Percentiles rank a stretch among this genome's conserved stretches.
Evolutionary conservation across 2,888 invertebrate genomes (phyloP).

Genomic region (Perithous albicinctus): DNA sequence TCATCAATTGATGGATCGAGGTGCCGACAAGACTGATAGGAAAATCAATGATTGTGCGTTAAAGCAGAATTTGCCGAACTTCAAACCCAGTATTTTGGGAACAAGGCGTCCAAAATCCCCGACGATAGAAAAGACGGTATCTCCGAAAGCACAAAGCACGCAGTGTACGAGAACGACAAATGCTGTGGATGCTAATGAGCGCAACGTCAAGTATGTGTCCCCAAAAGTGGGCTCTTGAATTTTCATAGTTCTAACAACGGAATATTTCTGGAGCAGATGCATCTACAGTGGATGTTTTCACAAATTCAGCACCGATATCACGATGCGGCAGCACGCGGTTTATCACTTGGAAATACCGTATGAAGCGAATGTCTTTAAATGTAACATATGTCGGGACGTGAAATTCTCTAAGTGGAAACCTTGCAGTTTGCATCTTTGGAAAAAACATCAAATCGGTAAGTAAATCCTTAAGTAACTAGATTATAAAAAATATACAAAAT

Average conservation of each 20-base stretch:
- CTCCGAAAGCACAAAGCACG: slow-evolving; percentile 20
- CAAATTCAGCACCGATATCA: slow-evolving; percentile 84
- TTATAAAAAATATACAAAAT: background rate
- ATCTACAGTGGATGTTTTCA: slow-evolving; percentile 86
- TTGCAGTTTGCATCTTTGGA: slow-evolving; percentile 90
- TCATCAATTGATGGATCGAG: slow-evolving; percentile 76
- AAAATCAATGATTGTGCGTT: slow-evolving; percentile 43
- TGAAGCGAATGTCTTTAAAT: slow-evolving; percentile 85
- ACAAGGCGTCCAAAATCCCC: slow-evolving; percentile 56
- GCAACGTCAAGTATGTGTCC: slow-evolving; percentile 54
- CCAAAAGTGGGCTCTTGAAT: background rate
- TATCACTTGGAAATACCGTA: slow-evolving; percentile 84
- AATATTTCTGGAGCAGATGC: slow-evolving; percentile 84
- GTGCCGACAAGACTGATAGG: slow-evolving; percentile 49
- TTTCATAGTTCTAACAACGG: background rate
- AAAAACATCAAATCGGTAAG: slow-evolving; percentile 86
- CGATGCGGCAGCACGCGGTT: slow-evolving; percentile 85
- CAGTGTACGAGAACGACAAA: slow-evolving; percentile 44
- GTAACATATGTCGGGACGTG: slow-evolving; percentile 86
- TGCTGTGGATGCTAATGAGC: slow-evolving; percentile 53
- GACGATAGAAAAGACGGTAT: slow-evolving; percentile 22
- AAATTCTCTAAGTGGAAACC: slow-evolving; percentile 87
- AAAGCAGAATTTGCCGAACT: slow-evolving; percentile 36
- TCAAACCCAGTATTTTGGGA: slow-evolving; percentile 63
- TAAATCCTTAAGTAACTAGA: slow-evolving; percentile 7